Base-by-base conservation (phyloP, 1,140 invertebrate genomes). In the Cyphomyrmex costatus region DNA sequence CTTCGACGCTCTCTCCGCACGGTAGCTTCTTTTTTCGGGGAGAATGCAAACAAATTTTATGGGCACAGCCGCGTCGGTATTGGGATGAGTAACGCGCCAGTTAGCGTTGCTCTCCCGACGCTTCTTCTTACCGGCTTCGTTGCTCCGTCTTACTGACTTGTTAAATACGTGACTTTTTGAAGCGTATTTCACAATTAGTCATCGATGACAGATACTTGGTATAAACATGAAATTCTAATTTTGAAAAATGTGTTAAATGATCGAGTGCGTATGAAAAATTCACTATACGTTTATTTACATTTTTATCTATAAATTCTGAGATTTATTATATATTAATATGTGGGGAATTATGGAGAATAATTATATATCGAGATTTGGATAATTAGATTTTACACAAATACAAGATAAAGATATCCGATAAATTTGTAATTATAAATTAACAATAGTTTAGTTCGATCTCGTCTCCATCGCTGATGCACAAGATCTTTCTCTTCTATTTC, bases 1-100 rank as follows among this genome's bases (percentile, higher is more conserved):
- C 76, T 65, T 88, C 89, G 80, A 33, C n/a, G n/a, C 89, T 91
- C 90, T 91, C 90, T 91, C 53, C 53, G 53, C 66, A 83, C 79
- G 68, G 79, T 83, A 83, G 79, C 79, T 83, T 83, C 27, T 87
- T 91, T 91, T 91, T 92, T 86, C 80, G 61, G 49, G 49, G 79
- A 74, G 89, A 90, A 90, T 77, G 89, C 89, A 90, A 90, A 89
- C 89, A 90, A 90, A 90, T 91, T 88, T 89, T 89, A 90, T 87
- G 77, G 70, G 21, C 65, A 49, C 83, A 68, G 58, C 63, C 63
- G 80, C 76, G 56, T 61, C 49, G 65, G 51, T 83, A 83, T 74
- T 83, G 66, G 79, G 24, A 83, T 83, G 79, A 83, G 79, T 83
- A 83, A 83, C 68, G 79, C 24, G 79, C 53, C n/a, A 42, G 68